These are phyloP conservation scores for Aselliscus stoliczkanus DNA, from an alignment of 2,797 vertebrate genomes.

Conservation along the genomic window DNA sequence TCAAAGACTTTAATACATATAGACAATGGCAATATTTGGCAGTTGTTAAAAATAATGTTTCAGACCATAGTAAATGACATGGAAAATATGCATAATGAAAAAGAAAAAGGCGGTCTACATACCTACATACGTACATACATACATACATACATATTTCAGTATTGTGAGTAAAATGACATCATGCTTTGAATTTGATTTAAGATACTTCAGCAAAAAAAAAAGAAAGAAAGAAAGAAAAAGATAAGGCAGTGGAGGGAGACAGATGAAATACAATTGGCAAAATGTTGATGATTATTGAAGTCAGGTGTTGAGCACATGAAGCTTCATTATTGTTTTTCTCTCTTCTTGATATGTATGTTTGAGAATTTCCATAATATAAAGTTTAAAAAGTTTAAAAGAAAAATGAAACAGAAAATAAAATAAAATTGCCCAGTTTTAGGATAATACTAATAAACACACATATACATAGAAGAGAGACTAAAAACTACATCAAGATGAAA, in stretches of 20 bases:
- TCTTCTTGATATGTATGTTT: not conserved
- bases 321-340: not conserved
- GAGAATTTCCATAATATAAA: not conserved
- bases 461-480: not conserved
- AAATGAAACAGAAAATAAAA: not conserved
- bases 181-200: not conserved
- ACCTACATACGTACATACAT: too few species aligned
- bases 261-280: not conserved
- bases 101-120: not conserved
- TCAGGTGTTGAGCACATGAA: not conserved
- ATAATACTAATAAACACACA: not conserved
- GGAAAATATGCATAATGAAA: not conserved
- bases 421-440: not conserved
- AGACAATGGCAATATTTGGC: not conserved
- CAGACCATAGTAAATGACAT: not conserved
- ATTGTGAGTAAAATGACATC: not conserved
- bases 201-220: not conserved
- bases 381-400: not conserved
- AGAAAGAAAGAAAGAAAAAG: not conserved
- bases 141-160: not conserved
- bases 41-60: slow-evolving; percentile 2
- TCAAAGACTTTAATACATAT: not conserved
- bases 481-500: not conserved
- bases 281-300: not conserved
- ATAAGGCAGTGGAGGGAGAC: not conserved